Evolutionary conservation across 1,140 invertebrate genomes (phyloP), one percentile per base, ranked within the genome.

Genomic region (Drosophila biarmipes): DNA sequence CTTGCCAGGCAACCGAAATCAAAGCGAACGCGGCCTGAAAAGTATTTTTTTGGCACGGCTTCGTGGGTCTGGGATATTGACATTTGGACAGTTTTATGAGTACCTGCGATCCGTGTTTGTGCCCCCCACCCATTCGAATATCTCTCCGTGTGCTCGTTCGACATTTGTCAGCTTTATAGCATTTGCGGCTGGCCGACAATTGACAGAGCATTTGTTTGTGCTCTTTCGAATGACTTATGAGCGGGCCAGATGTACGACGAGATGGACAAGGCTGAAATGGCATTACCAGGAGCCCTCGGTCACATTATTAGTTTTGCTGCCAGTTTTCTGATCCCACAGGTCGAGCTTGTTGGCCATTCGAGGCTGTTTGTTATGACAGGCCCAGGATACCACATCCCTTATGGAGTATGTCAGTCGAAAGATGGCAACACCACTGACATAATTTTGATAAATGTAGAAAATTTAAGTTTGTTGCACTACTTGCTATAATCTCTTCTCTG

Each of bases 71-170:
- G 78, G 73, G 68, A 81, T 87, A 86, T 86, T 87, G 81, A 81
- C 81, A 87, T 87, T 87, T 78, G 73, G 82, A 81, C 81, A 81
- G 82, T 87, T 86, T 86, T 86, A 86, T 86, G 81, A 86, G 81
- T 77, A 81, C 82, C 81, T 86, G 81, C 62, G 81, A 80, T 84
- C 71, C 61, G 54, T 80, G 66, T 71, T 80, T 74, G 58, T 35
- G 24, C 14, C 71, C 69, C 53, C 19, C 6, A 12, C 24, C 42
- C 10, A 17, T 19, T 19, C 34, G 49, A 49, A 68, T 61, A 38
- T 55, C 51, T 64, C 24, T 72, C 61, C 67, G 42, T 46, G 46
- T 59, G 59, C 66, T 66, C 64, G 78, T 78, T 79, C 77, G 82
- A 87, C 82, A 81, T 87, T 87, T 87, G 82, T 85, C 81, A 85